Evolutionary conservation across 2,113 vertebrate species (phyloP).

Genomic region (Leptocoma aspasia): DNA sequence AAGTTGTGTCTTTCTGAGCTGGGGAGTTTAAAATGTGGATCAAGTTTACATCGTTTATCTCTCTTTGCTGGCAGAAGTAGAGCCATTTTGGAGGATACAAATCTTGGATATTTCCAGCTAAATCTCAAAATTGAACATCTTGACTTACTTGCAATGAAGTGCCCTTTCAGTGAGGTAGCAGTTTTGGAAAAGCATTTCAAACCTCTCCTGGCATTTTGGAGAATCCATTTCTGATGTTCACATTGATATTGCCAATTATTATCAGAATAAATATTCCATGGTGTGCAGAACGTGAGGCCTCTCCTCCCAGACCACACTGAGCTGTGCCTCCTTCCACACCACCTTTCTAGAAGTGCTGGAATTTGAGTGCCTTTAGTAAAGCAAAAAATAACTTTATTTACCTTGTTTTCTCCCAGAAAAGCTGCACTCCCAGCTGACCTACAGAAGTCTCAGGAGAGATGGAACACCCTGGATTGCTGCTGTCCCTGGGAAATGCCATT

Average conservation of each 20-base stretch:
- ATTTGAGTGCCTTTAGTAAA: background rate
- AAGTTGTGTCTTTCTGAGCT: background rate
- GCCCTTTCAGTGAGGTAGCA: background rate
- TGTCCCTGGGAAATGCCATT: background rate
- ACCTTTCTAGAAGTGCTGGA: background rate
- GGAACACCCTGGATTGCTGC: fast-evolving
- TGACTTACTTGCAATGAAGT: fast-evolving
- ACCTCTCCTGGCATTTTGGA: background rate
- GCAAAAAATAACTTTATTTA: background rate
- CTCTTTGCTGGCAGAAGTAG: background rate
- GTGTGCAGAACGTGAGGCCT: background rate
- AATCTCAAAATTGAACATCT: background rate
- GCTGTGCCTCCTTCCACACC: background rate
- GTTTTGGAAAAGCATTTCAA: background rate
- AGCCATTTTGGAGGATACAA: background rate
- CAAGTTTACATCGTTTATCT: fast-evolving
- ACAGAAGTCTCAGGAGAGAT: background rate
- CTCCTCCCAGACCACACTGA: background rate
- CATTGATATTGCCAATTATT: background rate
- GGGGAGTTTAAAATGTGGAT: background rate
- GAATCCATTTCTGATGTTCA: background rate
- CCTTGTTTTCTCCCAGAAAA: background rate
- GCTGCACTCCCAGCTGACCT: background rate
- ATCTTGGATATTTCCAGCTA: background rate
- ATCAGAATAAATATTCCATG: background rate